Conservation (phyloP, 2,888 invertebrate species). For the Cerastoderma edule region DNA sequence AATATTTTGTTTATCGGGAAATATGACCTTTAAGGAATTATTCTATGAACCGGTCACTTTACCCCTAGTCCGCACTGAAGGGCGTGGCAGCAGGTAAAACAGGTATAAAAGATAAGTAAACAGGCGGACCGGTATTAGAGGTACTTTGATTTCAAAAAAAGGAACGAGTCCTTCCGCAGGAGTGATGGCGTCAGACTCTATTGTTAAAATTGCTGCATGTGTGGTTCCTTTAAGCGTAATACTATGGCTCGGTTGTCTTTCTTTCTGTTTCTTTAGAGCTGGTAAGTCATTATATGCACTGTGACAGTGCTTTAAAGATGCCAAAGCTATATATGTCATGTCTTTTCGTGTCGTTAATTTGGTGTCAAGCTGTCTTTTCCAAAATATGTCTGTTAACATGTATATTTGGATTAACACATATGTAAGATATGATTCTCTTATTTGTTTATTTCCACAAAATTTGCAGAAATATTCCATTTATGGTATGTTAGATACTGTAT, state of each 20-base stretch:
- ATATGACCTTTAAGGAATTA: no score
- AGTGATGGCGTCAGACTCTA: not conserved
- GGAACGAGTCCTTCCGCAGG: no score
- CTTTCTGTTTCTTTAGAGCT: not conserved
- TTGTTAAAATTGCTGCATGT: constrained; percentile 9
- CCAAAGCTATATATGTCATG: not conserved
- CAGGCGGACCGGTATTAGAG: no score
- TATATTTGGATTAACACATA: not conserved
- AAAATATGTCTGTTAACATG: not conserved
- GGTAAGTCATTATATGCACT: not conserved
- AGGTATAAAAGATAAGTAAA: constrained; percentile 10
- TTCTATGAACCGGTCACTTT: constrained; percentile 1
- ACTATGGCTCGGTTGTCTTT: constrained; percentile 7
- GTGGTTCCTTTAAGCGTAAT: constrained; percentile 18
- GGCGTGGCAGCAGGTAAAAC: constrained; percentile 8
- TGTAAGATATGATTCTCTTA: not conserved
- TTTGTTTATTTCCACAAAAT: not conserved
- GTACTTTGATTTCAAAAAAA: no score
- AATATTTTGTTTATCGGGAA: no score
- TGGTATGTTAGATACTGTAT: no score
- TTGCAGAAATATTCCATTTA: no score
- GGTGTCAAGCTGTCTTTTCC: not conserved
- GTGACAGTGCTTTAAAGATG: not conserved
- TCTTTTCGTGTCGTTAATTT: not conserved
- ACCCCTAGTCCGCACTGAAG: constrained; percentile 2